These are phyloP conservation scores for Pyrochroa serraticornis DNA, from an alignment of 2,888 invertebrate genomes.

Conservation along the genomic window DNA sequence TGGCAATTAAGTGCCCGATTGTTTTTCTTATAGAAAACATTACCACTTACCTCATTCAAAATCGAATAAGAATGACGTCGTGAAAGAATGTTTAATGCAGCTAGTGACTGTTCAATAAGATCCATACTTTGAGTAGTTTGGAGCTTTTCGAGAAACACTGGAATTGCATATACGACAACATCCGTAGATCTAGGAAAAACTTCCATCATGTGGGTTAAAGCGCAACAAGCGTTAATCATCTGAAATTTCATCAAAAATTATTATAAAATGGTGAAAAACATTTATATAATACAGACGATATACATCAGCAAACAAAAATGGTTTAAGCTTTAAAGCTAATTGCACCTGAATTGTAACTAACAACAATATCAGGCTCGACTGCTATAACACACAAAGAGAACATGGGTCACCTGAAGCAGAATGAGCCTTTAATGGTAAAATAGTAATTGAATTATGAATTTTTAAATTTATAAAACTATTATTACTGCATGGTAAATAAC, in stretches of 20 bases:
- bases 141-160: slow-evolving; percentile 94
- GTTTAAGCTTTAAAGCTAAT: slow-evolving; percentile 39
- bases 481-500: too few species aligned
- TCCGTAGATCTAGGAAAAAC: slow-evolving; percentile 95
- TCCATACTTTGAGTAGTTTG: slow-evolving; percentile 99
- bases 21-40: background rate
- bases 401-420: background rate
- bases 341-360: slow-evolving; percentile 42
- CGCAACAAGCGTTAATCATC: slow-evolving; percentile 99
- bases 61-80: slow-evolving; percentile 96
- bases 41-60: slow-evolving; percentile 77
- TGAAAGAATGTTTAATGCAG: slow-evolving; percentile 96
- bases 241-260: slow-evolving; percentile 48
- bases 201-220: slow-evolving; percentile 99
- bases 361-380: slow-evolving; percentile 10
- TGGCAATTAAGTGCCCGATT: too few species aligned
- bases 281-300: slow-evolving; percentile 30
- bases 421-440: too few species aligned
- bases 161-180: slow-evolving; percentile 95
- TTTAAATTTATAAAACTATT: too few species aligned
- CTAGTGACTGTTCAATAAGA: slow-evolving; percentile 97
- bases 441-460: too few species aligned
- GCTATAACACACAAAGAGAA: background rate
- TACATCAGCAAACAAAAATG: slow-evolving; percentile 45
- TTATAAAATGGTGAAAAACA: background rate